phyloP scores from a whole-genome alignment of 2,888 invertebrate genomes.

The Brachynemurus nebulosus region DNA sequence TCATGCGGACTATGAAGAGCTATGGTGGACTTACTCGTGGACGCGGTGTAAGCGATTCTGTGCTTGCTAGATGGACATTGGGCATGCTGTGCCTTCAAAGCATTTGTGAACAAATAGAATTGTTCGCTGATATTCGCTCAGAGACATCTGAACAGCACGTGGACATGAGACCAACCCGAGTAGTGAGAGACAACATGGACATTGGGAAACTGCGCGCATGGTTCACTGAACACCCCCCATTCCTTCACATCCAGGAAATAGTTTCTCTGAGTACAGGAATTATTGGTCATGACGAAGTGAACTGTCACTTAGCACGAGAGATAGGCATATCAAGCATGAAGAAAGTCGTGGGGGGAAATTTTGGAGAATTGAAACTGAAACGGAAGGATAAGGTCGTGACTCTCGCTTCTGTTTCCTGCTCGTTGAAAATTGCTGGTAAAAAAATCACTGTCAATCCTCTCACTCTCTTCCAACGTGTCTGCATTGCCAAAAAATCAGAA shows the following conservation, averaged over 20 bases:
- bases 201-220: constrained; percentile 14
- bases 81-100: constrained; percentile 16
- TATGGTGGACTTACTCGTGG: too few species aligned
- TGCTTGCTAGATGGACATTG: constrained; percentile 15
- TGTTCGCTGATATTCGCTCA: constrained; percentile 8
- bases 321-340: constrained; percentile 9
- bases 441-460: constrained; percentile 12
- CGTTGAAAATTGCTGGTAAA: constrained; percentile 12
- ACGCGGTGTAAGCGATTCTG: constrained; percentile 14
- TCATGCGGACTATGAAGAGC: too few species aligned
- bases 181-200: constrained; percentile 15
- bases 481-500: constrained; percentile 12
- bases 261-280: constrained; percentile 14
- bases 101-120: constrained; percentile 19
- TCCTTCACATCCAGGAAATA: constrained; percentile 8
- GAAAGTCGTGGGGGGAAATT: too few species aligned
- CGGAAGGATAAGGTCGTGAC: constrained; percentile 3
- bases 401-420: constrained; percentile 2
- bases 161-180: constrained; percentile 14
- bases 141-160: constrained; percentile 15
- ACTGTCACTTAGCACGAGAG: constrained; percentile 14
- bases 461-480: constrained; percentile 15
- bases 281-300: constrained; percentile 12
- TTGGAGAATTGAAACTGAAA: too few species aligned
- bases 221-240: constrained; percentile 15